These are phyloP conservation scores for Pollenia angustigena DNA, from an alignment of 2,888 invertebrate genomes.

Conservation along the genomic window DNA sequence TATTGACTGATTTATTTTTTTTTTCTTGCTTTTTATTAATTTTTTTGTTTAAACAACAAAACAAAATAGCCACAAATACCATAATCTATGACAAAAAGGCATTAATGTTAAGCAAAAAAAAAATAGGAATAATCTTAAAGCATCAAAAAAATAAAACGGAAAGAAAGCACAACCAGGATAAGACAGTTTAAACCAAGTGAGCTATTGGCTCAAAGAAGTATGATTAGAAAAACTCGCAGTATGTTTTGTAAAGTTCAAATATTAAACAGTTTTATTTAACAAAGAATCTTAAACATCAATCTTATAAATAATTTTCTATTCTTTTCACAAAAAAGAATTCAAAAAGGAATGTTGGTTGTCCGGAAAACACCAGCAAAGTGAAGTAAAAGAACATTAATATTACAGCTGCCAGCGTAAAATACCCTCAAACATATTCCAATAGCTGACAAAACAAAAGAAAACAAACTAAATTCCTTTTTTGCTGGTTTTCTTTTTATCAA, in stretches of 20 bases:
- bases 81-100: conserved; percentile 19
- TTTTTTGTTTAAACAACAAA: no score
- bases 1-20: not conserved
- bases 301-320: not conserved
- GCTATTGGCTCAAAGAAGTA: not conserved
- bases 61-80: conserved; percentile 20
- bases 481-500: not conserved
- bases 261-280: not conserved
- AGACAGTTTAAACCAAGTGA: not conserved
- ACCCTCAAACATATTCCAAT: conserved; percentile 7
- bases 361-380: not conserved
- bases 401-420: conserved; percentile 35
- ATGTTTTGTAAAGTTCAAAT: not conserved
- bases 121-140: conserved; percentile 1
- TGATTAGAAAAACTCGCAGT: not conserved
- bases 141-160: not conserved
- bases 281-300: conserved; percentile 14
- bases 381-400: conserved; percentile 41
- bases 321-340: not conserved
- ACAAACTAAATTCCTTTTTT: not conserved
- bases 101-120: conserved; percentile 7
- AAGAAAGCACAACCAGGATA: not conserved
- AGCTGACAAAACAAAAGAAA: not conserved
- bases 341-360: not conserved
- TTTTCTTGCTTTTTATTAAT: no score